Base-by-base conservation (phyloP, 1,140 invertebrate genomes). In the Manduca sexta region DNA sequence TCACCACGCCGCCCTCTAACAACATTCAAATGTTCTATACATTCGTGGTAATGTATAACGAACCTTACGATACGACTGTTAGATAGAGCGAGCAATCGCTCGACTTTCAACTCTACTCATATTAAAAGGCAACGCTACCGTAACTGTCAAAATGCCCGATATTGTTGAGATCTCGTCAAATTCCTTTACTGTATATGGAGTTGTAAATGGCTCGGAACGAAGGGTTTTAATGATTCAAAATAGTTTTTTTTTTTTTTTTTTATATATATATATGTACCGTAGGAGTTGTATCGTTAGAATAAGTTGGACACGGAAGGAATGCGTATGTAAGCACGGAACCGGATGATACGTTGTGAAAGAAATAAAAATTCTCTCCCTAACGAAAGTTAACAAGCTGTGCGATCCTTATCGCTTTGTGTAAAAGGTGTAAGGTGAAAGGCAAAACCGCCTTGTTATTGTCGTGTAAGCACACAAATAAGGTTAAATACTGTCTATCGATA, bases 111-210 rank as follows among this genome's bases (percentile, higher is more conserved):
- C 60, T 69, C 60, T 64, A 62, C 55, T 60, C 65, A 56, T 66
- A 64, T 67, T 74, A 59, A 65, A 74, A 59, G 8, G 60, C 63
- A 66, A 73, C 67, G 70, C 64, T 60, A 70, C 69, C 64, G 69
- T 67, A 64, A 67, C 68, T 69, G 70, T 69, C 70, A 68, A 72
- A 26, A 68, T 52, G 60, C 52, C 52, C 54, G 61, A 66, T 73
- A 74, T 66, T 69, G 59, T 71, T 64, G 60, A 61, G 61, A 65
- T 67, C 60, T 69, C 49, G 63, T 70, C 64, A 69, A 73, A 69
- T 75, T 69, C 56, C 47, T 63, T 44, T 43, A 46, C 54, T 49
- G 31, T 53, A 55, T 51, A 52, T 42, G 55, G 60, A 55, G 46
- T 51, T 60, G 53, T 60, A 48, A 67, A 58, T 52, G 46, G 39